A percentile compares a stretch with the other conserved stretches of the same genome.
Conservation (phyloP, 2,888 invertebrate genomes). For the Prenolepis imparis region DNA sequence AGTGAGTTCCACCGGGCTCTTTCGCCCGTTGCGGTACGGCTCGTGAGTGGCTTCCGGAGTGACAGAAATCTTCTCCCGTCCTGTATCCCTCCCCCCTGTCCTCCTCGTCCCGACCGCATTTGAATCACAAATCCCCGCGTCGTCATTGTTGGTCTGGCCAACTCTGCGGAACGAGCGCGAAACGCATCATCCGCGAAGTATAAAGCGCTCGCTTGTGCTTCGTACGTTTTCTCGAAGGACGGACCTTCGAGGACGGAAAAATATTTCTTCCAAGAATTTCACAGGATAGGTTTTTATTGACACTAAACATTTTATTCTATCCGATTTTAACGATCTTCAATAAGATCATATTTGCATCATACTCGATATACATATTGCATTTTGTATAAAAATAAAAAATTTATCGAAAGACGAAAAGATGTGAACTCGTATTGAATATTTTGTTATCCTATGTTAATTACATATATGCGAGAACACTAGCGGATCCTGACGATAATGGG, state of each 20-base stretch:
- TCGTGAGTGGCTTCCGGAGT: conserved; percentile 64
- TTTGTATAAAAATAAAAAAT: background rate
- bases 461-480: no score
- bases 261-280: no score
- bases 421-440: background rate
- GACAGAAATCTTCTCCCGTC: conserved; percentile 64
- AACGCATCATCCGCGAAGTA: conserved; percentile 46
- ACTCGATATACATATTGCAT: background rate
- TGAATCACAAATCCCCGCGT: conserved; percentile 73
- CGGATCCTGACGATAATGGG: no score
- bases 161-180: conserved; percentile 59
- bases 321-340: background rate
- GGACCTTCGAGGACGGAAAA: no score
- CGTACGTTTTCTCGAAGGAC: background rate
- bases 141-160: conserved; percentile 63
- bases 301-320: background rate
- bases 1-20: conserved; percentile 60
- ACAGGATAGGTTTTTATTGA: background rate
- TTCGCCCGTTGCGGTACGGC: conserved; percentile 50
- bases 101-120: conserved; percentile 59
- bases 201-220: conserved; percentile 2
- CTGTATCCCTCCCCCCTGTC: background rate
- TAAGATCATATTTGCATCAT: background rate
- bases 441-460: background rate
- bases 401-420: background rate